phyloP scores from a whole-genome alignment of 2,888 invertebrate genomes.

The Cremastobaeus sp. region DNA sequence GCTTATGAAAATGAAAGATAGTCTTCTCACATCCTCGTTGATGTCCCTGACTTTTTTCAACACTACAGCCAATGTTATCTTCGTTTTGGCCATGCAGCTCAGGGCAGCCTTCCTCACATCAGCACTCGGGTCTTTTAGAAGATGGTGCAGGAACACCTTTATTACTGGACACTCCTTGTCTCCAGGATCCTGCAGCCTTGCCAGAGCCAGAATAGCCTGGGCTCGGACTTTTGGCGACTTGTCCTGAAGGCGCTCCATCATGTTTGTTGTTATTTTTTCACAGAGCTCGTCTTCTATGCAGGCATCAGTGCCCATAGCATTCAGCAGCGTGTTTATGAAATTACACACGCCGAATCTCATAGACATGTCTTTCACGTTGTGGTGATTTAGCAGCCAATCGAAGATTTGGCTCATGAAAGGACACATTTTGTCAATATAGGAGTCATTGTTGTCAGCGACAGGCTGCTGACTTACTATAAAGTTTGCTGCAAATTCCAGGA shows the following conservation, averaged over 20 bases:
- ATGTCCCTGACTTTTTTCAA: conserved; percentile 87
- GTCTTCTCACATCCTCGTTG: conserved; percentile 86
- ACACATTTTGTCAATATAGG: conserved; percentile 77
- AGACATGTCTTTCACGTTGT: conserved; percentile 79
- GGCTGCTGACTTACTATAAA: conserved; percentile 82
- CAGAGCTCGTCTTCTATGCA: conserved; percentile 87
- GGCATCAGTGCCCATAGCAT: conserved; percentile 86
- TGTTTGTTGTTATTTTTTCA: conserved; percentile 84
- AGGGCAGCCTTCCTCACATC: conserved; percentile 87
- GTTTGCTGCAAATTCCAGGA: conserved; percentile 85
- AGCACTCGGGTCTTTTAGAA: conserved; percentile 87
- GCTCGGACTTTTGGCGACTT: conserved; percentile 86
- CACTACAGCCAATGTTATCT: conserved; percentile 84
- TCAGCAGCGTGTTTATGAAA: conserved; percentile 86
- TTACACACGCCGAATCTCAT: conserved; percentile 88
- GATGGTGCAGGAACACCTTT: conserved; percentile 84
- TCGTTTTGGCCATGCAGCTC: conserved; percentile 85
- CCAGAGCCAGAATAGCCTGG: conserved; percentile 88
- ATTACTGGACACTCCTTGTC: conserved; percentile 88
- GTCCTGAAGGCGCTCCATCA: conserved; percentile 85
- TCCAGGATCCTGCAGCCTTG: conserved; percentile 88
- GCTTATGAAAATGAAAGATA: conserved; percentile 79
- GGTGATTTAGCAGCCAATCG: conserved; percentile 81
- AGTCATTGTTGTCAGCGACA: conserved; percentile 75
- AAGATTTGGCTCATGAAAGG: conserved; percentile 82